Percentiles rank a stretch among this genome's conserved stretches.
Evolutionary conservation across 2,888 invertebrate species (phyloP).

Genomic region (Folsomia candida): DNA sequence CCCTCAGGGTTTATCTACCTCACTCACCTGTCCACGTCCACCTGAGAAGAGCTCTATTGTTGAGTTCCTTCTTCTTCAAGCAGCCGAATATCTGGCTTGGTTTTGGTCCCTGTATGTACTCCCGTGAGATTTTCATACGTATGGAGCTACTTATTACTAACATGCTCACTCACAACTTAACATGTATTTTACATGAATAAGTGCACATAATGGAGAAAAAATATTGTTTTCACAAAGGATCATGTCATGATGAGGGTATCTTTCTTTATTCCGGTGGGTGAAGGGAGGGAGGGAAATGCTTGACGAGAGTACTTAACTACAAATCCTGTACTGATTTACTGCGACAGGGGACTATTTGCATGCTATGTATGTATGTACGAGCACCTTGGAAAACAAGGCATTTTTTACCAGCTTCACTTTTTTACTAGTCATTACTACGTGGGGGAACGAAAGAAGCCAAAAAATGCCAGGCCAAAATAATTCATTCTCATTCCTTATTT

Average conservation of each 20-base stretch:
- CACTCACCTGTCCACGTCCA: neutral
- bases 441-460: too few relatives aligned
- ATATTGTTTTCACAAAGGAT: neutral
- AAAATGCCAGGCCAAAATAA: neutral
- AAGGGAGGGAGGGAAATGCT: too few relatives aligned
- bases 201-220: too few relatives aligned
- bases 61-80: neutral
- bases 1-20: conserved; percentile 20
- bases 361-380: too few relatives aligned
- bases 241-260: neutral
- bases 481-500: neutral
- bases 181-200: neutral
- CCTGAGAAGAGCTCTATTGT: neutral
- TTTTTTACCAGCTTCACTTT: too few relatives aligned
- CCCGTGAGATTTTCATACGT: neutral
- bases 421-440: too few relatives aligned
- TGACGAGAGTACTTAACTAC: too few relatives aligned
- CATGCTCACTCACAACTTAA: neutral
- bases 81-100: neutral
- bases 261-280: too few relatives aligned
- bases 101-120: neutral
- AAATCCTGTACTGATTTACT: too few relatives aligned
- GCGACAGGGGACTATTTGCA: too few relatives aligned
- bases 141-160: neutral
- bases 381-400: too few relatives aligned